These are phyloP conservation scores for Meriones psammophilus DNA, from an alignment of 2,797 vertebrate species.

Conservation along the genomic window DNA sequence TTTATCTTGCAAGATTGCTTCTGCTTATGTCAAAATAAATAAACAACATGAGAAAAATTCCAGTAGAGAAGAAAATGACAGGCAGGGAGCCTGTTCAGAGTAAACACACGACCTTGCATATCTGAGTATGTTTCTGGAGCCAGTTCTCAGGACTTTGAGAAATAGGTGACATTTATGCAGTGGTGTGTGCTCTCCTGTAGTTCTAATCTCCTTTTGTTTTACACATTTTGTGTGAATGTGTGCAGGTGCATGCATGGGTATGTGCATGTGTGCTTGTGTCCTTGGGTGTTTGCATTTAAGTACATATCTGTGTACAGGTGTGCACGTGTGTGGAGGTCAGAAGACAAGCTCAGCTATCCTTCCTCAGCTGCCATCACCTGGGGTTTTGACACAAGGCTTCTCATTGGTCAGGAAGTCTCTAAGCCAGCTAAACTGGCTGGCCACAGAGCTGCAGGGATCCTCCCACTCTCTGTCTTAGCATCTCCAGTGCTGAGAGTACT, in stretches of 20 bases:
- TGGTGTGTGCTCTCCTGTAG: neutral
- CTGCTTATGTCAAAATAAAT: slow-evolving; percentile 73
- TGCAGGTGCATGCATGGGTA: neutral
- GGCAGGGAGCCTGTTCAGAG: neutral
- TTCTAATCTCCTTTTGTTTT: neutral
- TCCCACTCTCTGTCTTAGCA: neutral
- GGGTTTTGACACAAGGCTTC: neutral
- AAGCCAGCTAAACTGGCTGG: neutral
- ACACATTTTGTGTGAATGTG: neutral
- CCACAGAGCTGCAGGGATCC: neutral
- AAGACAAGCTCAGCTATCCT: neutral
- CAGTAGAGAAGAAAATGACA: slow-evolving; percentile 56
- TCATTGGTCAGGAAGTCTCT: neutral
- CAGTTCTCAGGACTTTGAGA: neutral
- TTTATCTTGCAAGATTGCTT: slow-evolving; percentile 66
- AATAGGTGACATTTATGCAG: neutral
- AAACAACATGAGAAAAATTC: slow-evolving; percentile 54
- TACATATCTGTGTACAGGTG: neutral
- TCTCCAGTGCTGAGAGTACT: neutral
- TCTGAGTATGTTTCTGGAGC: neutral
- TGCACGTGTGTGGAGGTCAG: neutral
- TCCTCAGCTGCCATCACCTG: neutral
- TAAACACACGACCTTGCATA: neutral
- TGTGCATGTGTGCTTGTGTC: neutral
- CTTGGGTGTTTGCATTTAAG: neutral